These are phyloP conservation scores for Drosophila prolongata DNA, from an alignment of 2,888 invertebrate species.

Conservation along the genomic window DNA sequence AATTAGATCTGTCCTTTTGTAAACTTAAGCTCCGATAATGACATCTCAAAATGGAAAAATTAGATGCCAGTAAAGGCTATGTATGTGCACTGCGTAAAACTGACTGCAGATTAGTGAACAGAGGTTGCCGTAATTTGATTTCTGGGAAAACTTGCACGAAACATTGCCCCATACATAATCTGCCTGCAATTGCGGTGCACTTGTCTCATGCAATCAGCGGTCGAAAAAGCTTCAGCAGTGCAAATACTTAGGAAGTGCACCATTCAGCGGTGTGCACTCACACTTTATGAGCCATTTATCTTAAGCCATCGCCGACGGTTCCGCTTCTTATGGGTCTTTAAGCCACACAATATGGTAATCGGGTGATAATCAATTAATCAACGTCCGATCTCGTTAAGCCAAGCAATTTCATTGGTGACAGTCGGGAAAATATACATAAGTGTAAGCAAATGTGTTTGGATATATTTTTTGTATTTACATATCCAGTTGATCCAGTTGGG, in stretches of 20 bases:
- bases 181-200: conserved; percentile 19
- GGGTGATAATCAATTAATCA: conserved; percentile 14
- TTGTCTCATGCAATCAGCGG: conserved; percentile 25
- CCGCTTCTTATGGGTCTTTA: not conserved
- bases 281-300: conserved; percentile 19
- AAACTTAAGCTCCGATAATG: not conserved
- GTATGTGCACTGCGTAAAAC: not conserved
- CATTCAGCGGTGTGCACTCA: conserved; percentile 20
- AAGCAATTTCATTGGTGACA: conserved; percentile 13
- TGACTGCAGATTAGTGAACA: not conserved
- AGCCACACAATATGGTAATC: conserved; percentile 15
- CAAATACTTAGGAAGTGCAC: conserved; percentile 10
- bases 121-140: conserved; percentile 10
- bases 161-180: conserved; percentile 23
- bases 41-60: not conserved
- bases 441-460: not conserved
- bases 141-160: conserved; percentile 15
- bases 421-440: not conserved
- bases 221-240: conserved; percentile 6
- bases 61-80: conserved; percentile 1
- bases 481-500: not conserved
- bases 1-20: conserved; percentile 3
- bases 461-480: not conserved
- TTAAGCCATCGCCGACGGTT: conserved; percentile 5
- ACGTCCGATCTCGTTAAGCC: conserved; percentile 1